Percentiles rank a stretch among this genome's conserved stretches.
Conservation (phyloP, 2,888 invertebrate species). For the Coenonympha glycerion region DNA sequence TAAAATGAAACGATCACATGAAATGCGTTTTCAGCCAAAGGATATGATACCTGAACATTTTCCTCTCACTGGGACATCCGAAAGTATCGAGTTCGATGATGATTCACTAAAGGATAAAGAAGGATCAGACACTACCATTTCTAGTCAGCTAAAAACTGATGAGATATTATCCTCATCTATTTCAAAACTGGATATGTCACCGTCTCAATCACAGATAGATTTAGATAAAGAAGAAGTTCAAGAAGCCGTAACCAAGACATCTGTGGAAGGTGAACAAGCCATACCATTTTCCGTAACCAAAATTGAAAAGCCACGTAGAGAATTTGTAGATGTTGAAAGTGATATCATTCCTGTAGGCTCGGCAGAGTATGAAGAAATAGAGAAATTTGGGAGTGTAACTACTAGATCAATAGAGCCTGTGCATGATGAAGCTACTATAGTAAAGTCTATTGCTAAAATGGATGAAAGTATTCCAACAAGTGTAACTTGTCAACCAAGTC, state of each 20-base stretch:
- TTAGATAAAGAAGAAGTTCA: slow-evolving; percentile 44
- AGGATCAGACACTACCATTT: slow-evolving; percentile 65
- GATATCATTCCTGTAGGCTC: slow-evolving; percentile 69
- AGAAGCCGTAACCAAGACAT: slow-evolving; percentile 43
- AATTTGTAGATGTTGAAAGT: slow-evolving; percentile 68
- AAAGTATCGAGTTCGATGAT: slow-evolving; percentile 62
- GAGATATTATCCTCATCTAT: slow-evolving; percentile 64
- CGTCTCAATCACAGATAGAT: slow-evolving; percentile 52
- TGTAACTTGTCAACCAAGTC: slow-evolving; percentile 20
- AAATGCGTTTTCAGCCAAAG: slow-evolving; percentile 89
- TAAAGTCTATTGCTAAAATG: slow-evolving; percentile 40
- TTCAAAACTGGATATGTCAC: slow-evolving; percentile 61
- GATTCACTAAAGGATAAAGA: slow-evolving; percentile 62
- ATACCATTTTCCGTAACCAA: slow-evolving; percentile 60
- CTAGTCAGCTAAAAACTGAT: slow-evolving; percentile 66
- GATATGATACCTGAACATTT: slow-evolving; percentile 71
- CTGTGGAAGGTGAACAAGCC: slow-evolving; percentile 42
- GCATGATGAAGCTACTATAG: slow-evolving; percentile 40
- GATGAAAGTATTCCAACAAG: slow-evolving; percentile 40
- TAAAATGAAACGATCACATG: slow-evolving; percentile 91
- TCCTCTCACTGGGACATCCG: slow-evolving; percentile 55
- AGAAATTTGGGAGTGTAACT: slow-evolving; percentile 49
- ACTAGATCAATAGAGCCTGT: slow-evolving; percentile 45
- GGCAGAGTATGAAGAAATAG: slow-evolving; percentile 62
- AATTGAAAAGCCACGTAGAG: slow-evolving; percentile 54